Evolutionary conservation across 2,888 invertebrate species (phyloP), one percentile per base, ranked within the genome.

Genomic region (Deilephila porcellus): DNA sequence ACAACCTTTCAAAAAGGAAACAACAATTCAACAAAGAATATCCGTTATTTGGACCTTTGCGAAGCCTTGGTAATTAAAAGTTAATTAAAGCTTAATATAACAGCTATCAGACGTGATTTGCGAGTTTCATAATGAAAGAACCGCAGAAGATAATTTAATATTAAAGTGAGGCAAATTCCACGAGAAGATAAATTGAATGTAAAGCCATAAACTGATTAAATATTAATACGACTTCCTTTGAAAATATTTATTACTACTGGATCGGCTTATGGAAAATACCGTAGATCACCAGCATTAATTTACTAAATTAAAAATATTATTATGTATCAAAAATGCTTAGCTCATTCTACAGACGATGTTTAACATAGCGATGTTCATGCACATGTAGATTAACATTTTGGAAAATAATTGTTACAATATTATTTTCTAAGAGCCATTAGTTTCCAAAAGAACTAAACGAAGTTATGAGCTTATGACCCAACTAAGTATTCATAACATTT

Each of bases 81-180:
- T 45, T 64, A 64, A 64, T 64, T 64, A 64, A 64, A 45, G 14
- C 20, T 20, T 45, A 25, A 63, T 63, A 63, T 63, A n/a, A n/a
- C 20, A 20, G 37, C 19, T 3, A 64, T 37, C 63, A 32, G 17
- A 45, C 20, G 14, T 20, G n/a, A 64, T 64, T 64, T 45, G 45
- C 14, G 64, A 45, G 20, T 8, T 45, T 64, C 64, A 37, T 45
- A 25, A 64, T 64, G 45, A 64, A 64, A 45, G 14, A 64, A 64
- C 37, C 64, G 20, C 7, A 37, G 20, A n/a, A 64, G 20, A 45
- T 64, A 37, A n/a, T 37, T 64, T 25, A 64, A 64, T 45, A 45
- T 64, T 64, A 64, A 64, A 64, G 45, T 64, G 45, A 45, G 20
- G 20, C 25, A 45, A 64, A 20, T 64, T 45, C 20, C 64, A 64